A percentile compares a stretch with the other conserved stretches of the same genome.
Conservation (phyloP, 1,140 invertebrate genomes). For the fruit fly (Drosophila melanogaster) region Release_6_plus_ISO1_MT NT_033777.3:6548001-6548500, state of each 20-base stretch:
- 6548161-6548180: constrained; percentile 52
- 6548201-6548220: background rate
- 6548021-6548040: constrained; percentile 28
- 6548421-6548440: constrained; percentile 16
- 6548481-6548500: background rate
- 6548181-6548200: constrained; percentile 6
- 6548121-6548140: constrained; percentile 68
- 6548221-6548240: constrained; percentile 5
- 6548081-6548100: constrained; percentile 45
- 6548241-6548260: constrained; percentile 78
- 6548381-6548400: background rate
- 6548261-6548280: constrained; percentile 17
- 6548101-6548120: constrained; percentile 75
- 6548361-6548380: constrained; percentile 40
- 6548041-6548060: constrained; percentile 33
- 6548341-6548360: constrained; percentile 49
- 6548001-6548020: constrained; percentile 17
- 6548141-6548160: constrained; percentile 79
- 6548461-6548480: background rate
- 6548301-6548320: constrained; percentile 46
- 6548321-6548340: constrained; percentile 54
- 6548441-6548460: background rate
- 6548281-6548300: constrained; percentile 34
- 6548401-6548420: constrained; percentile 29
- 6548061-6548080: constrained; percentile 16